Percentiles rank a stretch among this genome's conserved stretches.
Conservation (phyloP, 2,888 invertebrate species). For the Noctua fimbriata region DNA sequence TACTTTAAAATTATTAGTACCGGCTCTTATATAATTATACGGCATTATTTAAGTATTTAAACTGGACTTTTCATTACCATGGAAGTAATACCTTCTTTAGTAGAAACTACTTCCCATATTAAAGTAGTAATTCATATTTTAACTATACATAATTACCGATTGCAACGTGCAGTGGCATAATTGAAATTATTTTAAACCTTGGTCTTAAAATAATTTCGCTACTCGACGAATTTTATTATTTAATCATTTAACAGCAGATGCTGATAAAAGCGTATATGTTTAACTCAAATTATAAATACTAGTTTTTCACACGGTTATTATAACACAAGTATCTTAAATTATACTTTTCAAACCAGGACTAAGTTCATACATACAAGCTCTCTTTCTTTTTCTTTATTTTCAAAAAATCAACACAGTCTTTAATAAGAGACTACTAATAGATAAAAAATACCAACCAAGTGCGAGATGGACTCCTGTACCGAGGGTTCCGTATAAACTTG, state of each 20-base stretch:
- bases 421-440: background rate
- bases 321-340: too few relatives aligned
- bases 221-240: background rate
- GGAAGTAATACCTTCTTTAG: background rate
- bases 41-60: conserved; percentile 26
- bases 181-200: conserved; percentile 10
- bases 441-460: background rate
- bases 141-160: conserved; percentile 8
- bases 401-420: too few relatives aligned
- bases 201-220: too few relatives aligned
- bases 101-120: background rate
- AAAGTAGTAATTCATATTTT: background rate
- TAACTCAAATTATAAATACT: background rate
- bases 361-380: too few relatives aligned
- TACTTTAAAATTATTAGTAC: conserved; percentile 14
- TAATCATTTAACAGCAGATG: background rate
- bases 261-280: background rate
- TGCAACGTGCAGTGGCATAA: conserved; percentile 3
- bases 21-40: background rate
- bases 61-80: background rate
- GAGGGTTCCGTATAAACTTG: too few relatives aligned
- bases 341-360: background rate
- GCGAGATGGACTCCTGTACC: too few relatives aligned
- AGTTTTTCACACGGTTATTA: too few relatives aligned
- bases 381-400: too few relatives aligned